Evolutionary conservation across 2,113 vertebrate genomes (phyloP), one percentile per base, ranked within the genome.

Genomic region (Sinocyclocheilus anshuiensis): DNA sequence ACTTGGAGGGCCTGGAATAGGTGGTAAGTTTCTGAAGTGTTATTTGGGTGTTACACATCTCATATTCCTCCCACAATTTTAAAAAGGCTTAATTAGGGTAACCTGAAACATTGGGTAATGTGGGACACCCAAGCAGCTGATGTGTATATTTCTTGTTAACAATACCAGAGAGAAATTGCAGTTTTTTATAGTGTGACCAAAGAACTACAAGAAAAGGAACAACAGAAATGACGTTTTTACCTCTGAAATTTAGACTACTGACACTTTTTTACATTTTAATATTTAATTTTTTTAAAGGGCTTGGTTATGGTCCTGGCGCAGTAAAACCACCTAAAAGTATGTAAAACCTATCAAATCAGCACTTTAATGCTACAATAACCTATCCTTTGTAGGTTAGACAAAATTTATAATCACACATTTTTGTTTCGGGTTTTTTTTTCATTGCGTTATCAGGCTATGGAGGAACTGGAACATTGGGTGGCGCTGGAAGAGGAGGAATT

Each of bases 1-100:
- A 86, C 71, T 89, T 77, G 92, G 91, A 55, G 92, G 93, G 0
- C 87, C 88, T 85, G 77, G 86, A 79, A 57, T 81, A 24, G 90
- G 74, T 24, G 50, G 82, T 84, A 13, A 20, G 55, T 63, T 50
- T 61, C 8, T 26, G 0, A 4, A 71, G 33, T 45, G 22, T 33
- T 15, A 29, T 26, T 69, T 69, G 26, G 26, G 9, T 29, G n/a
- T 26, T 48, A 75, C 6, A 33, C 26, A 33, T 69, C 29, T 69
- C 26, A 33, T 8, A 69, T 69, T 18, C 16, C 26, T 16, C 26
- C 8, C 26, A 18, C 26, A 33, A 4, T 69, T 33, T 18, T 1
- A 50, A 55, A 55, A 55, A 55, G 1, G 15, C 50, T 55, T 55
- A 55, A 55, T 55, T 18, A 55, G 50, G 13, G 15, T 55, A 55